Percentiles rank a stretch among this genome's conserved stretches.
Conservation (phyloP, 2,888 invertebrate species). For the Ectobius pallidus region DNA sequence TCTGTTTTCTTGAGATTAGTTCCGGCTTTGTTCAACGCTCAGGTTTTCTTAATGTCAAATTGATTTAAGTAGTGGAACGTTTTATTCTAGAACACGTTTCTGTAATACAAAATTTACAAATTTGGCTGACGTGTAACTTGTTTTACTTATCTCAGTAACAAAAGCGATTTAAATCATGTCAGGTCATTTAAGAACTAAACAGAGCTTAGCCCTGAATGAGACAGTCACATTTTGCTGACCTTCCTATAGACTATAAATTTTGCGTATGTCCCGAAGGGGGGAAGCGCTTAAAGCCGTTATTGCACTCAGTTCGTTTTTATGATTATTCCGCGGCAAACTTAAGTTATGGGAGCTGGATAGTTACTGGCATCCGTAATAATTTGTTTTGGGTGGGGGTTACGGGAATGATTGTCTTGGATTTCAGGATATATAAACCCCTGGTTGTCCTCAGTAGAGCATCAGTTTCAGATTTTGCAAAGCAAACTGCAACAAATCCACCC, state of each 20-base stretch:
- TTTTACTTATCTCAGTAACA: too few species aligned
- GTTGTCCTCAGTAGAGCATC: not conserved
- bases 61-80: too few species aligned
- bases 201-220: not conserved
- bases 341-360: not conserved
- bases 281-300: not conserved
- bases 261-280: not conserved
- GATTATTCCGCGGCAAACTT: not conserved
- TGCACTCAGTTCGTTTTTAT: not conserved
- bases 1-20: too few species aligned
- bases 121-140: too few species aligned
- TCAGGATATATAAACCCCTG: not conserved
- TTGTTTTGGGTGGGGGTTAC: constrained; percentile 1
- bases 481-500: not conserved
- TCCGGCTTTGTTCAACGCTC: too few species aligned
- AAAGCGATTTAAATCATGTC: too few species aligned
- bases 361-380: not conserved
- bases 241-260: not conserved
- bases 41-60: too few species aligned
- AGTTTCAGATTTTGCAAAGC: not conserved
- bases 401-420: not conserved
- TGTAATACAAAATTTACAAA: too few species aligned
- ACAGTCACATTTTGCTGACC: not conserved
- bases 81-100: too few species aligned
- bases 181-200: not conserved